Percentiles rank a stretch among this genome's conserved stretches.
phyloP scores from a whole-genome alignment of 2,113 vertebrate species.

The Alouatta palliata region DNA sequence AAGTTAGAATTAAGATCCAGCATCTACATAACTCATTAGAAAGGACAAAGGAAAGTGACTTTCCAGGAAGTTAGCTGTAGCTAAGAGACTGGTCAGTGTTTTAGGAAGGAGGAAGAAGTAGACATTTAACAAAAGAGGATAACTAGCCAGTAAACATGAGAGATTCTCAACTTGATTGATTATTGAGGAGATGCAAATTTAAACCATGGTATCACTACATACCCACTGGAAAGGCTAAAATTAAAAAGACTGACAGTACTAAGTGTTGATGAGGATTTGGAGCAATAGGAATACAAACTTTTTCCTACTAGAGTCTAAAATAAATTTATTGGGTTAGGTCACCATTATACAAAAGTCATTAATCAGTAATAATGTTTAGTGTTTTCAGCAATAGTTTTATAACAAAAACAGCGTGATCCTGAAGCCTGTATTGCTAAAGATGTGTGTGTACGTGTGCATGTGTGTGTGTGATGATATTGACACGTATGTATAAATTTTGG shows the following conservation, averaged over 20 bases:
- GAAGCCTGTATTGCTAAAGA: constrained; percentile 22
- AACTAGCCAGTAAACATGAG: neutral
- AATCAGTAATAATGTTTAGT: neutral
- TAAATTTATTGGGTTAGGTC: constrained; percentile 12
- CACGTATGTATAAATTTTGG: neutral
- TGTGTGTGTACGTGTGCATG: neutral
- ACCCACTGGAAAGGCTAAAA: constrained; percentile 4
- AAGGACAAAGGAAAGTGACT: constrained; percentile 25
- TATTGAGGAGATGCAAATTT: constrained; percentile 27
- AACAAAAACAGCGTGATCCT: neutral
- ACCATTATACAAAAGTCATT: neutral
- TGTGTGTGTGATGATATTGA: neutral
- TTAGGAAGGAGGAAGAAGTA: neutral
- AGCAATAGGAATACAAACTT: neutral
- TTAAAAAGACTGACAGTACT: neutral
- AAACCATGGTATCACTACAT: neutral
- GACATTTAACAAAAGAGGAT: constrained; percentile 9
- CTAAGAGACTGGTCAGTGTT: constrained; percentile 12
- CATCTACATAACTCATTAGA: constrained; percentile 17
- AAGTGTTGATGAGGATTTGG: neutral
- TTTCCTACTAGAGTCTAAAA: neutral
- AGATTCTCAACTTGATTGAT: constrained; percentile 35
- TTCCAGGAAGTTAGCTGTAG: neutral
- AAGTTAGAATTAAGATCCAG: constrained; percentile 24
- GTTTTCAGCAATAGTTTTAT: neutral